phyloP scores from a whole-genome alignment of 2,888 invertebrate genomes.

The Netelia fuscicornis region DNA sequence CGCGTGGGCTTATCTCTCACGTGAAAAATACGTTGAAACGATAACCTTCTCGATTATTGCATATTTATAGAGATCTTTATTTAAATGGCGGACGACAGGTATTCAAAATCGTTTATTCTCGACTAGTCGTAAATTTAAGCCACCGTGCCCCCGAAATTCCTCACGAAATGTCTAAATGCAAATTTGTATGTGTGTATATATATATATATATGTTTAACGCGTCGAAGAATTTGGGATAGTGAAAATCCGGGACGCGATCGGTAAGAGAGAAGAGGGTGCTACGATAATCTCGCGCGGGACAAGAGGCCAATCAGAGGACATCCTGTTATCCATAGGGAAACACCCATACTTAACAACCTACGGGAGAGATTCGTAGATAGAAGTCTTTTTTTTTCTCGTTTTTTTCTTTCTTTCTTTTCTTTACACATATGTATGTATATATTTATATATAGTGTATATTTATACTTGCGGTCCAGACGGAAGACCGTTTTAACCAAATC shows the following conservation, averaged over 20 bases:
- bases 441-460: conserved; percentile 3
- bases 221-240: conserved; percentile 36
- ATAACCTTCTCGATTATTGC: not conserved
- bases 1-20: no score
- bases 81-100: conserved; percentile 21
- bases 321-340: conserved; percentile 81
- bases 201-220: conserved; percentile 29
- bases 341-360: conserved; percentile 77
- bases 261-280: conserved; percentile 40
- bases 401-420: not conserved
- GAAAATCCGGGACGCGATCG: not conserved
- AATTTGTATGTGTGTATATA: conserved; percentile 11
- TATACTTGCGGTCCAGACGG: conserved; percentile 39
- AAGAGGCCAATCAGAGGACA: conserved; percentile 81
- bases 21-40: no score
- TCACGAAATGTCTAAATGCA: conserved; percentile 5
- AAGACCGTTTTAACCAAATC: conserved; percentile 73
- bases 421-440: conserved; percentile 6
- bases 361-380: conserved; percentile 27
- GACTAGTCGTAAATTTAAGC: conserved; percentile 51
- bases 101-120: conserved; percentile 57
- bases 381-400: not conserved
- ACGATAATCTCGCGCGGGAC: conserved; percentile 77
- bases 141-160: conserved; percentile 48
- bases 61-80: not conserved